Percentiles rank a stretch among this genome's conserved stretches.
Evolutionary conservation across 1,140 invertebrate genomes (phyloP).

Genomic region (Drosophila quadrilineata): DNA sequence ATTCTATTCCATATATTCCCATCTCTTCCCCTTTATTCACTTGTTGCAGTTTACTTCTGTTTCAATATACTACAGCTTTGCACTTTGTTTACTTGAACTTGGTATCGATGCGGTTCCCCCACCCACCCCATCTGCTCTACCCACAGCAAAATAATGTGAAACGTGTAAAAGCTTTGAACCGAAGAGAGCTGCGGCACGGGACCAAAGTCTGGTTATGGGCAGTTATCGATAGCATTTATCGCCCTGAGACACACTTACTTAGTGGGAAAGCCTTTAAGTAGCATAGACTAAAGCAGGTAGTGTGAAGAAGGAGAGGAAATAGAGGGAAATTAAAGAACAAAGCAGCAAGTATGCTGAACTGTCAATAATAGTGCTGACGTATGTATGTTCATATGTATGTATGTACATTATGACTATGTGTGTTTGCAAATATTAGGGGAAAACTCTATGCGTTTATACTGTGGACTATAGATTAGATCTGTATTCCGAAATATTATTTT

Average conservation of each 20-base stretch:
- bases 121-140: background rate
- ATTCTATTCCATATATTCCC: slow-evolving; percentile 6
- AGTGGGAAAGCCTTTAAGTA: slow-evolving; percentile 41
- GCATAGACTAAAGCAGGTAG: no score
- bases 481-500: no score
- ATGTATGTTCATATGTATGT: no score
- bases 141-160: slow-evolving; percentile 3
- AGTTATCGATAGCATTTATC: slow-evolving; percentile 41
- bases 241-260: slow-evolving; percentile 1
- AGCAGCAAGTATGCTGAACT: background rate
- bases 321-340: background rate
- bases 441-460: no score
- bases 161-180: slow-evolving; percentile 23
- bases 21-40: no score
- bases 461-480: no score
- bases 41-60: slow-evolving; percentile 5
- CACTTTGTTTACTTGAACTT: slow-evolving; percentile 40
- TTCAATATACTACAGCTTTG: background rate
- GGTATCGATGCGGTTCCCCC: slow-evolving; percentile 3
- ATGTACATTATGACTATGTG: no score
- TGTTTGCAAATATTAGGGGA: no score
- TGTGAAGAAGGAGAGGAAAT: slow-evolving; percentile 7
- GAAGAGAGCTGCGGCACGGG: slow-evolving; percentile 21
- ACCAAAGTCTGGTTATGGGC: slow-evolving; percentile 47
- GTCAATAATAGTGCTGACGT: no score